These are phyloP conservation scores for Procavia capensis DNA, from an alignment of 2,113 vertebrate species.

Conservation along the genomic window DNA sequence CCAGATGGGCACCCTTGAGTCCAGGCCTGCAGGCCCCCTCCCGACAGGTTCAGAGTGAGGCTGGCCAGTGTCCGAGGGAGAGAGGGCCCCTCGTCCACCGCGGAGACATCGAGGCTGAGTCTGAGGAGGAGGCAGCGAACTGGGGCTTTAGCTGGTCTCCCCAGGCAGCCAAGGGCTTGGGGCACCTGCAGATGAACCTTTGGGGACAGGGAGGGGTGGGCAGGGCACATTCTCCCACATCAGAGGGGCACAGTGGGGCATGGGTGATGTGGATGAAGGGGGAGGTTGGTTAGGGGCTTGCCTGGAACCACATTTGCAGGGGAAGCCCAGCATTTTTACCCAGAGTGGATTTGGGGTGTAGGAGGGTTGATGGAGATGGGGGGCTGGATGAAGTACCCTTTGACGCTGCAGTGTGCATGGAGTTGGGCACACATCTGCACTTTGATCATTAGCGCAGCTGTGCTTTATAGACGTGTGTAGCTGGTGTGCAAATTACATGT, in stretches of 20 bases:
- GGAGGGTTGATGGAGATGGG: background rate
- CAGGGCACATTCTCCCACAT: background rate
- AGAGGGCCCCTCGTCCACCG: slow-evolving; percentile 84
- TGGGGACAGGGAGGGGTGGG: background rate
- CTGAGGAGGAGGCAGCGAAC: slow-evolving; percentile 78
- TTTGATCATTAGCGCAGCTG: background rate
- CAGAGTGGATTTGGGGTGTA: background rate
- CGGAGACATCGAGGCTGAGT: slow-evolving; percentile 89
- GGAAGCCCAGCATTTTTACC: background rate
- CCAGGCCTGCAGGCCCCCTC: slow-evolving; percentile 71
- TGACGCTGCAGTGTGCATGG: too few species aligned
- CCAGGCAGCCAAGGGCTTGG: background rate
- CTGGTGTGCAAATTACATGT: accelerated
- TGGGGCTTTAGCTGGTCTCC: background rate
- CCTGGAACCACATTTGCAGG: background rate
- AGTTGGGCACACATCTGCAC: accelerated
- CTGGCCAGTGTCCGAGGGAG: slow-evolving; percentile 66
- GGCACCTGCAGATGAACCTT: background rate
- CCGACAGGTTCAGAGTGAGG: slow-evolving; percentile 78
- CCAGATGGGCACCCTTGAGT: slow-evolving; percentile 26
- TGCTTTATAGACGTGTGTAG: background rate
- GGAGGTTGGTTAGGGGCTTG: background rate
- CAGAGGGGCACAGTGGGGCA: accelerated
- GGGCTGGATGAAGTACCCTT: background rate
- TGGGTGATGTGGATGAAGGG: accelerated